Conservation (phyloP, 35 echinoderm and acorn worm genomes). For the Holothuria glaberrima region DNA sequence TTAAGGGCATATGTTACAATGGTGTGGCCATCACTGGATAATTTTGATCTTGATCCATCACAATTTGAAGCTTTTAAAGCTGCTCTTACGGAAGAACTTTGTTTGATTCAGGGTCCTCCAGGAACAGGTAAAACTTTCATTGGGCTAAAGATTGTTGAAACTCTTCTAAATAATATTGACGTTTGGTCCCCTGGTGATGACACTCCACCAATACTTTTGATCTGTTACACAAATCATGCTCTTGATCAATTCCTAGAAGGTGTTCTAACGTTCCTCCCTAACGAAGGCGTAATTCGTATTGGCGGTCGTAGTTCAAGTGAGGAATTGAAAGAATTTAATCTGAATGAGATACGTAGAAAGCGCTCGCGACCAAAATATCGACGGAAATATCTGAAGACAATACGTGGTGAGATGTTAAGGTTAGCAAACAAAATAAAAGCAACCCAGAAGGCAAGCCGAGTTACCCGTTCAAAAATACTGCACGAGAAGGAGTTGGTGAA, state of each 20-base stretch:
- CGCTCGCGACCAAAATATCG: slow-evolving; percentile 6
- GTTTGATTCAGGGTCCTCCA: slow-evolving; percentile 93
- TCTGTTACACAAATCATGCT: slow-evolving; percentile 96
- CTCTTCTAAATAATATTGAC: slow-evolving; percentile 71
- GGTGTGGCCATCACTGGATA: slow-evolving; percentile 51
- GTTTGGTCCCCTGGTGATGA: slow-evolving; percentile 61
- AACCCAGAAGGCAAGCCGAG: slow-evolving; percentile 36
- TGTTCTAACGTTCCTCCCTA: slow-evolving; percentile 61
- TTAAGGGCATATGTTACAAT: not conserved
- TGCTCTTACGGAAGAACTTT: slow-evolving; percentile 86
- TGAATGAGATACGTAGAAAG: slow-evolving; percentile 55
- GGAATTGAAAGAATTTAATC: slow-evolving; percentile 70
- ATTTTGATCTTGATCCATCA: slow-evolving; percentile 74
- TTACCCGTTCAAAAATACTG: slow-evolving; percentile 24
- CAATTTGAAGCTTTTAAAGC: slow-evolving; percentile 76
- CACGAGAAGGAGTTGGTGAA: slow-evolving; percentile 29
- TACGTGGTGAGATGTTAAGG: slow-evolving; percentile 25
- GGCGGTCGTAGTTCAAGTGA: slow-evolving; percentile 90
- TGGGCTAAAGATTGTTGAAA: slow-evolving; percentile 88
- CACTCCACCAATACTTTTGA: slow-evolving; percentile 70
- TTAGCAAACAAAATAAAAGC: slow-evolving; percentile 39
- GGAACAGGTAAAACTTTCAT: slow-evolving; percentile 98
- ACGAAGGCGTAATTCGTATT: slow-evolving; percentile 76
- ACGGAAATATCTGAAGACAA: slow-evolving; percentile 21
- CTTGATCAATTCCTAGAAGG: slow-evolving; percentile 98